Conservation (phyloP, 1,140 invertebrate species). For the Diorhabda carinulata region DNA sequence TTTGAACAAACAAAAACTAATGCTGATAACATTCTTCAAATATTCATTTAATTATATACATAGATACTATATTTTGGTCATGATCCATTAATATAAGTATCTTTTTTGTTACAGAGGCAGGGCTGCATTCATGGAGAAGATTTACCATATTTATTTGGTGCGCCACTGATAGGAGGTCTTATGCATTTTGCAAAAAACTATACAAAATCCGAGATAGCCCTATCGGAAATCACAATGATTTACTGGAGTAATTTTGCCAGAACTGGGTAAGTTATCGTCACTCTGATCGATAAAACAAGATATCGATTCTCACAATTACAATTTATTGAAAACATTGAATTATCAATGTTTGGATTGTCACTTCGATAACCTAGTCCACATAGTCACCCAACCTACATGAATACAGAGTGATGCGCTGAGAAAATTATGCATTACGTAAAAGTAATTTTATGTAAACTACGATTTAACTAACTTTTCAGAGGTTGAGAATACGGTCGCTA, state of each 20-base stretch:
- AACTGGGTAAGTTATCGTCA: conserved; percentile 75
- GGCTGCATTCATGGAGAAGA: conserved; percentile 92
- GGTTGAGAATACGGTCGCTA: too few species aligned
- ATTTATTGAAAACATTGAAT: too few species aligned
- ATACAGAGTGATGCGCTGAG: too few species aligned
- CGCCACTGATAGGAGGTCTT: conserved; percentile 73
- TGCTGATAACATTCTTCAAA: background rate
- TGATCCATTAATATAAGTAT: conserved; percentile 3
- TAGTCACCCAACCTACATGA: too few species aligned
- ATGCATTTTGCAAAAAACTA: conserved; percentile 84
- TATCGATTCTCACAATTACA: too few species aligned
- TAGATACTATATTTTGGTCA: background rate
- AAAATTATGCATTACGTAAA: too few species aligned
- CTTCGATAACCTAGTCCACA: too few species aligned
- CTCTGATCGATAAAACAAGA: too few species aligned
- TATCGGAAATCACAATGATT: conserved; percentile 89
- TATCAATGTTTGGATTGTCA: too few species aligned
- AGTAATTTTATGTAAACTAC: too few species aligned
- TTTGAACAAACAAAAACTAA: background rate
- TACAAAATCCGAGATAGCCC: conserved; percentile 79
- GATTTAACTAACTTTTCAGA: too few species aligned
- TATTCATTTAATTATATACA: background rate
- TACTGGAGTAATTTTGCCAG: conserved; percentile 97
- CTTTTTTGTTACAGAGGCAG: conserved; percentile 57
- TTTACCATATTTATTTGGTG: conserved; percentile 84